Conservation (phyloP, 2,113 vertebrate species). For the Phalacrocorax aristotelis region DNA sequence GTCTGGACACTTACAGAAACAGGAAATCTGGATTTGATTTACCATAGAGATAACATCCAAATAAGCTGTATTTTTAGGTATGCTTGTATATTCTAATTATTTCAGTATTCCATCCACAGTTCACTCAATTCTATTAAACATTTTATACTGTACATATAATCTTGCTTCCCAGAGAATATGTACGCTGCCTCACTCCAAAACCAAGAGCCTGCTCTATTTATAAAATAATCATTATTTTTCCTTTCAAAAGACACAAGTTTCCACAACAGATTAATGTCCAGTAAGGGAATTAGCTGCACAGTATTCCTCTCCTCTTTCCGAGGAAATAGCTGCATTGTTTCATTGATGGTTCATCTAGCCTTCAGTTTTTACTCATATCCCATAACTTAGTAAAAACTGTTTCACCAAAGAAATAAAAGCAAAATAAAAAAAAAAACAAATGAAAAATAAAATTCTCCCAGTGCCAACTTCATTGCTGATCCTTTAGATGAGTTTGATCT, state of each 20-base stretch:
- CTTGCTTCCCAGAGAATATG: not conserved
- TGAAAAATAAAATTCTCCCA: not conserved
- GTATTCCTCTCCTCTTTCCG: not conserved
- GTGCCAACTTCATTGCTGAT: not conserved
- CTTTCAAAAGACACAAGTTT: not conserved
- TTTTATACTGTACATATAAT: not conserved
- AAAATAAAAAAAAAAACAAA: conserved; percentile 16
- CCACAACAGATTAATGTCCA: not conserved
- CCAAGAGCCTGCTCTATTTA: not conserved
- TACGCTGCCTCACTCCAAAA: not conserved
- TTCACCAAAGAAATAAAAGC: not conserved
- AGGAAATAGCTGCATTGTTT: not conserved
- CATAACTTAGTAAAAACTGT: not conserved
- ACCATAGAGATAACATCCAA: not conserved
- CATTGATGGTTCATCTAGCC: not conserved
- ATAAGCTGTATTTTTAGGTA: not conserved
- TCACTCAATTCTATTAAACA: not conserved
- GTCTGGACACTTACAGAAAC: not conserved
- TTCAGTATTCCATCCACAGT: not conserved
- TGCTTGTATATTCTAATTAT: not conserved
- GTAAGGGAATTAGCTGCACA: not conserved
- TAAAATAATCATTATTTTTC: not conserved
- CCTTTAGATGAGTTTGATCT: not conserved
- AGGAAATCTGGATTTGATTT: not conserved
- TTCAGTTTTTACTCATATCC: not conserved